These are phyloP conservation scores for Virgularia gustaviana DNA, from an alignment of 92 coral and sea anemone genomes.

Conservation along the genomic window DNA sequence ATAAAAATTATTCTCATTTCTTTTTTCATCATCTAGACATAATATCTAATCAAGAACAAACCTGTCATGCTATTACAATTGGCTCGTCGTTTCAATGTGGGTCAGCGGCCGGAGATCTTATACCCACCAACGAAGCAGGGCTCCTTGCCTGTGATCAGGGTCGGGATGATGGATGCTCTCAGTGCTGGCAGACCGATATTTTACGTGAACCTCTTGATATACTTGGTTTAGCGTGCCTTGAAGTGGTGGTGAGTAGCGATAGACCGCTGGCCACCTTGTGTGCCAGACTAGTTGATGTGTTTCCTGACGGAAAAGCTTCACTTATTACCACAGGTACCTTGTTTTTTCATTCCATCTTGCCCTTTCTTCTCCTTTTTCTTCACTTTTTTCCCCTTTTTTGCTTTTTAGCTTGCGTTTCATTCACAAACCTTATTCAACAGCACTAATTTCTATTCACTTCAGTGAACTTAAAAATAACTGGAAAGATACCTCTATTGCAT, in stretches of 20 bases:
- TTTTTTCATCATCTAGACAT: too few relatives aligned
- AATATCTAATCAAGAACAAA: too few relatives aligned
- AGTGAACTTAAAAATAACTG: too few relatives aligned
- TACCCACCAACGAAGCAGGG: conserved; percentile 33
- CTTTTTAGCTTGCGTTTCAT: too few relatives aligned
- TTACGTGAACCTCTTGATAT: conserved; percentile 53
- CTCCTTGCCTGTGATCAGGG: conserved; percentile 62
- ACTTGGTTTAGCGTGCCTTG: conserved; percentile 57
- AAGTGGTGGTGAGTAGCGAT: conserved; percentile 61
- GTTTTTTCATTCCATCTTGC: too few relatives aligned
- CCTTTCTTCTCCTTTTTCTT: neutral
- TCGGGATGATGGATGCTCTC: conserved; percentile 56
- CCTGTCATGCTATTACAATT: conserved; percentile 9
- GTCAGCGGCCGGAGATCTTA: conserved; percentile 30
- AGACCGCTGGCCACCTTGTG: conserved; percentile 50
- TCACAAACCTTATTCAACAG: too few relatives aligned
- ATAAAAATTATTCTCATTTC: neutral
- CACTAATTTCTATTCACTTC: too few relatives aligned
- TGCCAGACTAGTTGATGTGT: conserved; percentile 67
- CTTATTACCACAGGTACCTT: conserved; percentile 62
- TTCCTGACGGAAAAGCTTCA: conserved; percentile 63
- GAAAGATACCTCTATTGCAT: too few relatives aligned
- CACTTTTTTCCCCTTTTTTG: neutral
- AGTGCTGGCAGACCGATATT: conserved; percentile 63
- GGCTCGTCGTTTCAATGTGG: conserved; percentile 52